Percentiles rank a stretch among this genome's conserved stretches.
Conservation (phyloP, 2,113 vertebrate genomes). For the Brienomyrus longianalis region DNA sequence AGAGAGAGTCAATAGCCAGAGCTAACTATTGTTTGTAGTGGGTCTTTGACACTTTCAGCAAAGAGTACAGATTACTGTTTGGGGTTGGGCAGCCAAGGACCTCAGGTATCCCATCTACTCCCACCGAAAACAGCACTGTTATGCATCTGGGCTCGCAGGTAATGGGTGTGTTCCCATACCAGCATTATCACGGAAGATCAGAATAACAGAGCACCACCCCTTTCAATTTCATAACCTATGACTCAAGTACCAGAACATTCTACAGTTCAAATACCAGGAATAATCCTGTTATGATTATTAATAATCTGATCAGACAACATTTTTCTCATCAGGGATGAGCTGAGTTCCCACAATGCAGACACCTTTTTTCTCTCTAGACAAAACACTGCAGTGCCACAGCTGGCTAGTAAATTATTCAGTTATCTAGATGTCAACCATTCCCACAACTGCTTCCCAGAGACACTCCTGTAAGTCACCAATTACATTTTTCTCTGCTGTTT, state of each 20-base stretch:
- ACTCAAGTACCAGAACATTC: background rate
- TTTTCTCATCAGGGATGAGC: background rate
- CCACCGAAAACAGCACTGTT: background rate
- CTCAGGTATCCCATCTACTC: background rate
- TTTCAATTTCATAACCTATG: background rate
- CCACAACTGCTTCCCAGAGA: background rate
- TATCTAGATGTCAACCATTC: slow-evolving; percentile 11
- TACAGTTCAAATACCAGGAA: background rate
- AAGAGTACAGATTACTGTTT: background rate
- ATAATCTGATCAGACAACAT: background rate
- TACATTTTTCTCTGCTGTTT: background rate
- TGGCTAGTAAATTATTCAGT: slow-evolving; percentile 37
- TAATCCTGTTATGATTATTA: background rate
- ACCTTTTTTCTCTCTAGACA: slow-evolving; percentile 20
- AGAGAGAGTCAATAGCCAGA: background rate
- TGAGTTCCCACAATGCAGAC: slow-evolving; percentile 21
- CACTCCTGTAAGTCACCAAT: background rate
- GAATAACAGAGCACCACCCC: background rate
- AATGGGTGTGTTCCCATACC: background rate
- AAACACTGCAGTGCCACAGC: slow-evolving; percentile 1
- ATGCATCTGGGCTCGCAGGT: background rate
- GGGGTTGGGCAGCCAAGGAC: background rate
- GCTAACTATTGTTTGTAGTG: background rate
- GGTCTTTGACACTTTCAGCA: background rate
- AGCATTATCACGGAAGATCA: background rate